Evolutionary conservation across 2,888 invertebrate species (phyloP).

Genomic region (Ennomos quercinarius): DNA sequence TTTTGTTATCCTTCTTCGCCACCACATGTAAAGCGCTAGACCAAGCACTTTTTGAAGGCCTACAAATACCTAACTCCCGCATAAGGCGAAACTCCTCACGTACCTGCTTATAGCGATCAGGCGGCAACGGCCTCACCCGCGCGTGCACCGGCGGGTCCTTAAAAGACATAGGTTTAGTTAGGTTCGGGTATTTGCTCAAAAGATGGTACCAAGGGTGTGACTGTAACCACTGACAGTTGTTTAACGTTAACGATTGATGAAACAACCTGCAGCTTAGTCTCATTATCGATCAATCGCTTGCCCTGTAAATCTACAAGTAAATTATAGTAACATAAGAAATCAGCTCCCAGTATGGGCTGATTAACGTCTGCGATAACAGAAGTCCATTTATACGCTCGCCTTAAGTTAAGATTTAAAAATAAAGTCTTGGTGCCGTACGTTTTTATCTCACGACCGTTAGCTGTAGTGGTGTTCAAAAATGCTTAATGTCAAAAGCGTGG

Average conservation of each 20-base stretch:
- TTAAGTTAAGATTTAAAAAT: constrained; percentile 35
- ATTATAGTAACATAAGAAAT: constrained; percentile 38
- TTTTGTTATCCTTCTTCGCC: constrained; percentile 36
- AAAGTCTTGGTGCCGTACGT: constrained; percentile 33
- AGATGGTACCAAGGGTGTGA: constrained; percentile 27
- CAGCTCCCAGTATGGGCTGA: constrained; percentile 44
- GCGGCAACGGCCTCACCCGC: constrained; percentile 51
- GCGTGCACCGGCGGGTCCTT: constrained; percentile 49
- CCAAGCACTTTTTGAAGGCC: constrained; percentile 63
- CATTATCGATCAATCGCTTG: constrained; percentile 32
- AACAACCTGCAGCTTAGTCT: constrained; percentile 30
- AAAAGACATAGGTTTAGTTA: constrained; percentile 38
- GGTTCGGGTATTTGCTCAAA: constrained; percentile 31
- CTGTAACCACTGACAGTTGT: constrained; percentile 7
- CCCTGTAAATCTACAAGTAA: constrained; percentile 38
- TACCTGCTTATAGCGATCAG: constrained; percentile 49
- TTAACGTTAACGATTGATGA: constrained; percentile 16
- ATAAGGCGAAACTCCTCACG: constrained; percentile 52
- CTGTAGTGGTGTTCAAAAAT: too few relatives aligned
- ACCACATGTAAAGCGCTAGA: constrained; percentile 49
- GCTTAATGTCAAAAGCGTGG: too few relatives aligned
- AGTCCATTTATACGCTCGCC: constrained; percentile 39
- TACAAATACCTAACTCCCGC: constrained; percentile 53
- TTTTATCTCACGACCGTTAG: constrained; percentile 30
- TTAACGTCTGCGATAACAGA: constrained; percentile 40